Evolutionary conservation across 2,113 vertebrate genomes (phyloP).

Genomic region (Phyllostomus hastatus): DNA sequence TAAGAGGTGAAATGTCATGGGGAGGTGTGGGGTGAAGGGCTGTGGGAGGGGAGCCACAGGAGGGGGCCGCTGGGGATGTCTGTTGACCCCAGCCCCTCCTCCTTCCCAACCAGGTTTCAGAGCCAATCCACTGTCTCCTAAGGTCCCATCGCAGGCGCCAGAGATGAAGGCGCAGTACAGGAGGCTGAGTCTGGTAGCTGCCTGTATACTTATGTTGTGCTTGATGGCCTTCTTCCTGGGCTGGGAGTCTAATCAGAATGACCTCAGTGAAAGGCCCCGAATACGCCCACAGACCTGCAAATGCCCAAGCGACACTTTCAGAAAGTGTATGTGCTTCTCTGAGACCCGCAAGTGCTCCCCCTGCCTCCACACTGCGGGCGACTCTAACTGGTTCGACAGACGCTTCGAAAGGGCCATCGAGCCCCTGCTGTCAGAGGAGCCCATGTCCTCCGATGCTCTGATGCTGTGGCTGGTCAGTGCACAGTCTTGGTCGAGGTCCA

Average conservation of each 20-base stretch:
- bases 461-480: neutral
- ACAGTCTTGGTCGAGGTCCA: neutral
- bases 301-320: neutral
- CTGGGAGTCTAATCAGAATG: neutral
- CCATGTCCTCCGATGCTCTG: neutral
- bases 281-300: neutral
- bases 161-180: neutral
- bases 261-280: neutral
- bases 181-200: neutral
- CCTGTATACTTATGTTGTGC: neutral
- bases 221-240: neutral
- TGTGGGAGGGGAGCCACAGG: neutral
- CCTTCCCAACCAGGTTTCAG: neutral
- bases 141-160: fast-evolving
- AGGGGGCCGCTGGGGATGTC: neutral
- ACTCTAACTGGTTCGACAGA: neutral
- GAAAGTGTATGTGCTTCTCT: neutral
- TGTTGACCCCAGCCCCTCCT: neutral
- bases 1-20: neutral
- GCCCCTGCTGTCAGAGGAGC: neutral
- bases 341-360: neutral
- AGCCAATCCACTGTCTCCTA: neutral
- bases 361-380: neutral
- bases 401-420: neutral
- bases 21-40: neutral